Conservation (phyloP, 2,113 vertebrate genomes). For the Sapayoa aenigma region DNA sequence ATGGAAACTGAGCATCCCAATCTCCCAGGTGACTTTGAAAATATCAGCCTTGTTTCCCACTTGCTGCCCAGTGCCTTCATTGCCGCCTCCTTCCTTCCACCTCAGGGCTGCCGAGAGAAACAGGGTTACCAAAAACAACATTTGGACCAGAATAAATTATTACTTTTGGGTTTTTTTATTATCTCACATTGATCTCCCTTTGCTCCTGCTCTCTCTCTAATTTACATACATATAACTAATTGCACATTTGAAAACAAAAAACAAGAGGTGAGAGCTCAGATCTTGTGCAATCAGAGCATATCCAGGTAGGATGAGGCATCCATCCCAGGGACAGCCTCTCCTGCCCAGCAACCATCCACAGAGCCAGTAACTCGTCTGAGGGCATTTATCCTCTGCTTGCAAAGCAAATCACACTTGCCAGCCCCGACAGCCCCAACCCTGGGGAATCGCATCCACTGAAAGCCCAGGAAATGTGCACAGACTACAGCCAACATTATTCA, state of each 20-base stretch:
- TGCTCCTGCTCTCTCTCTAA: not conserved
- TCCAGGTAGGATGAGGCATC: not conserved
- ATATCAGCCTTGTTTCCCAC: not conserved
- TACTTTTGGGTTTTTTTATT: not conserved
- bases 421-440: not conserved
- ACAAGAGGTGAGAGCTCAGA: not conserved
- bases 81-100: not conserved
- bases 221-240: constrained; percentile 12
- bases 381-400: not conserved
- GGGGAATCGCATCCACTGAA: not conserved
- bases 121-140: not conserved
- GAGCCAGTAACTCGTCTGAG: not conserved
- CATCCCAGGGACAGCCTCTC: not conserved
- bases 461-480: not conserved
- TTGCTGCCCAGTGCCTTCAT: not conserved
- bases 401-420: constrained; percentile 12
- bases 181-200: not conserved
- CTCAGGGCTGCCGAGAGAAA: not conserved
- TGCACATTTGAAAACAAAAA: not conserved
- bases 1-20: constrained; percentile 6
- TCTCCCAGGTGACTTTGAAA: constrained; percentile 47
- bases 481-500: not conserved
- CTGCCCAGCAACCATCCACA: not conserved
- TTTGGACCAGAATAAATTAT: not conserved
- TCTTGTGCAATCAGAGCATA: fast-evolving